Base-by-base conservation (phyloP, 1,140 invertebrate genomes). In the Hestina assimilis region DNA sequence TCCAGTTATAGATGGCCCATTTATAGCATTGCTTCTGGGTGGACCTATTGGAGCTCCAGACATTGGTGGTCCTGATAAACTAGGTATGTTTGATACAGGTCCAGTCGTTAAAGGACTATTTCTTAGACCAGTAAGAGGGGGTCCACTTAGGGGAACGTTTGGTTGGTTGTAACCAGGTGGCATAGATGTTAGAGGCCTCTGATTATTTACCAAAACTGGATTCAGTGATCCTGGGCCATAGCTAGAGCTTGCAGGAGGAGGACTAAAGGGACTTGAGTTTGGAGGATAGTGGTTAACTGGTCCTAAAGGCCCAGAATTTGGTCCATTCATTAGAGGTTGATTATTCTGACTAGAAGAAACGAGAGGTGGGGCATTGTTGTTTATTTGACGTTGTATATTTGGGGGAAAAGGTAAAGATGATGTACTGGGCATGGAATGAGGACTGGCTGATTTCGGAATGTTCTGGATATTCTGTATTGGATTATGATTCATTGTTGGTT, bases 301-400 rank as follows among this genome's bases (percentile, higher is more conserved):
- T 60, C 38, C 53, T 59, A 33, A 38, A 31, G 50, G 48, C 29
- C 26, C 57, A 55, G 29, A 20, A 41, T 26, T 46, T 17, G 83
- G 83, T 0, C 81, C 82, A 79, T 86, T 87, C 12, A 72, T 59
- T 17, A 80, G 29, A 47, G 79, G 72, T 66, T 84, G 82, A 60
- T 67, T 78, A 50, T 60, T 74, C 56, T 86, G 82, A 83, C 76
- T 89, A 83, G 85, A 80, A 52, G 86, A 64, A 67, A 82, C 64
- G 11, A 89, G 75, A 48, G 87, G 86, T 59, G 87, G 84, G 51
- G 82, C 71, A 75, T 84, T 89, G 41, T 88, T 77, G 69, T 89
- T 89, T 11, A 89, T 89, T 67, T 89, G 87, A 52, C 62, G 75
- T 38, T 72, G 72, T 31, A 71, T 72, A 71, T 71, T 72, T 24